phyloP scores from a whole-genome alignment of 2,113 vertebrate species.

The Sturnus vulgaris region DNA sequence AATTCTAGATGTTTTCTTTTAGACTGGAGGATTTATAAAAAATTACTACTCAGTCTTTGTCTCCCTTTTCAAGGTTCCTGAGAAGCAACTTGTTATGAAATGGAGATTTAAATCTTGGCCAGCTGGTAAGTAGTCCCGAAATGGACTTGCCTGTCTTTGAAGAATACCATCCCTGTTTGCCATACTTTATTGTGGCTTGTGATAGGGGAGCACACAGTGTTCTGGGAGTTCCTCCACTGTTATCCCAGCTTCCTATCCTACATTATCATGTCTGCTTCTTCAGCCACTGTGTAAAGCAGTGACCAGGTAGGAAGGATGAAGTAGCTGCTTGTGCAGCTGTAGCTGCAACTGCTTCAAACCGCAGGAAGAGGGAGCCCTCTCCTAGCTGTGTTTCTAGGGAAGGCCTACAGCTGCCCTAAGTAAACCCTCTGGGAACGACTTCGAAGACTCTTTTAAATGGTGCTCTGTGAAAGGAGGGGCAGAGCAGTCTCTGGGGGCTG shows the following conservation, averaged over 20 bases:
- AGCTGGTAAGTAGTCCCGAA: slow-evolving; percentile 75
- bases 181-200: neutral
- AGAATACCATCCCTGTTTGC: neutral
- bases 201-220: accelerated
- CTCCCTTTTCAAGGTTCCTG: slow-evolving; percentile 75
- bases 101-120: slow-evolving; percentile 96
- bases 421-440: neutral
- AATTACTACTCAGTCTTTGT: neutral
- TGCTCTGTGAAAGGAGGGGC: neutral
- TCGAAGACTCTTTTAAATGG: neutral
- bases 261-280: neutral
- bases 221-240: neutral
- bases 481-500: neutral
- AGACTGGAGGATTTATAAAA: neutral
- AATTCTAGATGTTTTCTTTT: neutral
- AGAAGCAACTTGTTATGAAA: slow-evolving; percentile 87
- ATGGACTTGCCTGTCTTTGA: neutral
- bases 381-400: neutral
- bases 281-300: neutral
- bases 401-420: neutral
- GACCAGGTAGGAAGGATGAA: neutral
- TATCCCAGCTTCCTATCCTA: neutral
- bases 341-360: neutral
- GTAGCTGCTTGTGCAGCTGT: neutral
- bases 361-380: neutral